phyloP scores from a whole-genome alignment of 1,140 invertebrate genomes.

The Cydia splendana region DNA sequence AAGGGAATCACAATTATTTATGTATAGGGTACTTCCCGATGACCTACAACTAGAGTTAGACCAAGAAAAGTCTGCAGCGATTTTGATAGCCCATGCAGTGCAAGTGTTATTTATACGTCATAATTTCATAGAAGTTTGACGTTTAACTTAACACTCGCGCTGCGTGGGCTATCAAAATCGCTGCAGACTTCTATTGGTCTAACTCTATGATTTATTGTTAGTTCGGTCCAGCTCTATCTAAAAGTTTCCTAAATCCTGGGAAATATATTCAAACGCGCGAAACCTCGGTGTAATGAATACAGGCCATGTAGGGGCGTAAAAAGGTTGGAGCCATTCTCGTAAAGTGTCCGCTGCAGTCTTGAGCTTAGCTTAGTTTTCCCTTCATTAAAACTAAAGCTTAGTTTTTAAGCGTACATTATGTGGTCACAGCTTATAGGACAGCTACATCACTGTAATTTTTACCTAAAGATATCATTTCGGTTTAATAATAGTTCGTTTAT shows the following conservation, averaged over 20 bases:
- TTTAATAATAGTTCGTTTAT: not conserved
- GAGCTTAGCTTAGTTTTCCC: not conserved
- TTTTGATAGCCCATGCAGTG: no score
- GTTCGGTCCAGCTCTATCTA: no score
- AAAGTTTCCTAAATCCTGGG: not conserved
- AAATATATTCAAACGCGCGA: constrained; percentile 8
- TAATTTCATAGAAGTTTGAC: no score
- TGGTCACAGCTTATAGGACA: not conserved
- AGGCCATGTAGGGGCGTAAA: not conserved
- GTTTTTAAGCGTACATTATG: not conserved
- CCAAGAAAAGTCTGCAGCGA: no score
- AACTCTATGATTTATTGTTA: no score
- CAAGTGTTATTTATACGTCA: no score
- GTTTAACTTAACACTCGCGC: no score
- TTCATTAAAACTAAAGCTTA: constrained; percentile 24
- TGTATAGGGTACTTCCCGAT: no score
- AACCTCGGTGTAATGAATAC: not conserved
- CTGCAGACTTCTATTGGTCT: no score
- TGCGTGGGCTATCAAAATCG: no score
- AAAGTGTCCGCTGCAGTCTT: not conserved
- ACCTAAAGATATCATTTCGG: not conserved
- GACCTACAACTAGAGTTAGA: no score
- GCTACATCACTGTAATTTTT: not conserved
- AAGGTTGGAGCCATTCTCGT: not conserved
- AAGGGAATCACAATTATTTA: no score